Evolutionary conservation across 2,797 vertebrate genomes (phyloP).

Genomic region (Heliangelus exortis): DNA sequence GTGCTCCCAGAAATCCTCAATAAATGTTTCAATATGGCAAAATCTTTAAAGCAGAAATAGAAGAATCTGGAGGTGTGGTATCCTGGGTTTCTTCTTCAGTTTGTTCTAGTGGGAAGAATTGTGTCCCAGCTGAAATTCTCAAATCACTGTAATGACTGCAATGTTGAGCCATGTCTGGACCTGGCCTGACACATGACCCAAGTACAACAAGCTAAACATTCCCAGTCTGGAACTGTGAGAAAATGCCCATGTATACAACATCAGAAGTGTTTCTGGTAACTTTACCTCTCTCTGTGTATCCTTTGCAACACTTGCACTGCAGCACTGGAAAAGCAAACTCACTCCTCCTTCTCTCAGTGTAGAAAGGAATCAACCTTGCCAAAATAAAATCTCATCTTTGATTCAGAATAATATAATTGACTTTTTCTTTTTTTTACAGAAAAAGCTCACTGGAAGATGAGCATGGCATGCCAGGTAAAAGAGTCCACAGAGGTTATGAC

Average conservation of each 20-base stretch:
- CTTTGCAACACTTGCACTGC: background rate
- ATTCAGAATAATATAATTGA: background rate
- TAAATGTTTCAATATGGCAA: background rate
- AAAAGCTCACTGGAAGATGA: background rate
- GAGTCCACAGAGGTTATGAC: background rate
- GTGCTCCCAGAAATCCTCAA: background rate
- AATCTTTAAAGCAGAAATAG: background rate
- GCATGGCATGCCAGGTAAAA: background rate
- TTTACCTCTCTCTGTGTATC: background rate
- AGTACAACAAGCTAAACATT: background rate
- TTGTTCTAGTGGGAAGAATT: background rate
- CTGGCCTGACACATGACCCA: background rate
- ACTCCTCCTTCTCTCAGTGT: background rate
- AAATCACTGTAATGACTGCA: background rate
- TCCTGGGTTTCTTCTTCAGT: background rate
- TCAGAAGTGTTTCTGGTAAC: background rate
- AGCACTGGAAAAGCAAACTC: background rate
- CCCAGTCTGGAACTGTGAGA: background rate
- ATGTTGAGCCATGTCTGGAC: background rate
- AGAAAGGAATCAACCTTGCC: background rate
- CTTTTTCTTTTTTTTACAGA: background rate
- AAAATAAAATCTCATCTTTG: background rate
- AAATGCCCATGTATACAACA: background rate
- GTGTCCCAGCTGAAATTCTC: background rate
- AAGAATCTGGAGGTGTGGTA: background rate